Conservation (phyloP, 2,888 invertebrate genomes). For the Cabera pusaria region DNA sequence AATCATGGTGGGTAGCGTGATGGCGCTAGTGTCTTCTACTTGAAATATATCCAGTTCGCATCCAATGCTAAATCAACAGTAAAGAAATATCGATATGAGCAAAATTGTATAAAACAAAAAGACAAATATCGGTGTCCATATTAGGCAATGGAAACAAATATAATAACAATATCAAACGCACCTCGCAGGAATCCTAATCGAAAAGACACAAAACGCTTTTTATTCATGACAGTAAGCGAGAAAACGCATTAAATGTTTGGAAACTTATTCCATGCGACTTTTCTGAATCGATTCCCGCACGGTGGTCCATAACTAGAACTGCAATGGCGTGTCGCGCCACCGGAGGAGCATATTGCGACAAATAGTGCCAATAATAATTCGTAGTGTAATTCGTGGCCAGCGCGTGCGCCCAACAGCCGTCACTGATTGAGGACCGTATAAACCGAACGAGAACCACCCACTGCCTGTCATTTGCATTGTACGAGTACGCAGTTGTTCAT, state of each 20-base stretch:
- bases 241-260: constrained; percentile 25
- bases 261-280: constrained; percentile 24
- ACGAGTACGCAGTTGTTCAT: constrained; percentile 45
- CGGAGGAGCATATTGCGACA: constrained; percentile 52
- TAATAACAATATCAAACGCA: not conserved
- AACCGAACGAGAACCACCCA: constrained; percentile 73
- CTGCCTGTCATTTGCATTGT: constrained; percentile 60
- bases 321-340: constrained; percentile 43
- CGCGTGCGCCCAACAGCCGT: constrained; percentile 71
- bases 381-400: constrained; percentile 50
- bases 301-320: constrained; percentile 43
- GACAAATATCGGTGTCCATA: not conserved
- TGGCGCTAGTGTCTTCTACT: constrained; percentile 43
- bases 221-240: constrained; percentile 26
- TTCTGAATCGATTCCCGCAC: constrained; percentile 28
- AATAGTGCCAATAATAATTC: constrained; percentile 69
- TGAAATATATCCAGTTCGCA: constrained; percentile 42
- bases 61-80: constrained; percentile 7
- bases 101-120: constrained; percentile 3
- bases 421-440: constrained; percentile 70
- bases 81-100: constrained; percentile 6
- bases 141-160: not conserved
- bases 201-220: constrained; percentile 24
- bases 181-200: constrained; percentile 10
- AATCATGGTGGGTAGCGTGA: constrained; percentile 46